Evolutionary conservation across 2,888 invertebrate genomes (phyloP).

Genomic region (Eremobia ochroleuca): DNA sequence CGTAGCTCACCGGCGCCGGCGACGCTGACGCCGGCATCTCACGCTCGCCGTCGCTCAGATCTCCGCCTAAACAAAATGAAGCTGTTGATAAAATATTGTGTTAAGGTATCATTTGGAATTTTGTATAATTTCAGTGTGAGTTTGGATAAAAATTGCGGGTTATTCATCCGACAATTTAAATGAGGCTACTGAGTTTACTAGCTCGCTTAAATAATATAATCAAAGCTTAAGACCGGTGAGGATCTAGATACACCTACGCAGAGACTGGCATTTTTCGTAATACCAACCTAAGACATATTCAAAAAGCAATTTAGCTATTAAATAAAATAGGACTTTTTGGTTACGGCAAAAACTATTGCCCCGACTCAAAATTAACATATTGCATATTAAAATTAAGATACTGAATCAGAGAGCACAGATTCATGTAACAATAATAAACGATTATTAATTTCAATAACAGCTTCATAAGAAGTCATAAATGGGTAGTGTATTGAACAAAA

Average conservation of each 20-base stretch:
- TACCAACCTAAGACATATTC: neutral
- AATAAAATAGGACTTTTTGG: conserved; percentile 13
- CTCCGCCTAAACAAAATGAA: conserved; percentile 87
- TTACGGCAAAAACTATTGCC: conserved; percentile 18
- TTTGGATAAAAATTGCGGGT: neutral
- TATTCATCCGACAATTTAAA: neutral
- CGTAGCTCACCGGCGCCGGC: conserved; percentile 95
- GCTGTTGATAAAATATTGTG: conserved; percentile 59
- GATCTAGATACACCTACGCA: conserved; percentile 20
- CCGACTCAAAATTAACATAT: conserved; percentile 23
- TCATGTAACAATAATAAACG: conserved; percentile 52
- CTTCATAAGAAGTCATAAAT: conserved; percentile 79
- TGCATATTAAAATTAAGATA: conserved; percentile 10
- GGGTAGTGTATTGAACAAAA: conserved; percentile 71
- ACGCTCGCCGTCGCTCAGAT: conserved; percentile 94
- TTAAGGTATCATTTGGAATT: conserved; percentile 46
- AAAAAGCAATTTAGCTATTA: neutral
- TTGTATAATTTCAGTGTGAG: neutral
- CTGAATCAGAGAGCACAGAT: conserved; percentile 22
- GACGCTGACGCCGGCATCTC: conserved; percentile 92
- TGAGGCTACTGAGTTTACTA: neutral
- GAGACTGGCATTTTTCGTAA: conserved; percentile 4
- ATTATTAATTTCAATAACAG: conserved; percentile 77
- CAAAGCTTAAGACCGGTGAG: conserved; percentile 3
- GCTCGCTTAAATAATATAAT: conserved; percentile 19